Conservation (phyloP, 2,113 vertebrate genomes). For the Lanius ludovicianus region DNA sequence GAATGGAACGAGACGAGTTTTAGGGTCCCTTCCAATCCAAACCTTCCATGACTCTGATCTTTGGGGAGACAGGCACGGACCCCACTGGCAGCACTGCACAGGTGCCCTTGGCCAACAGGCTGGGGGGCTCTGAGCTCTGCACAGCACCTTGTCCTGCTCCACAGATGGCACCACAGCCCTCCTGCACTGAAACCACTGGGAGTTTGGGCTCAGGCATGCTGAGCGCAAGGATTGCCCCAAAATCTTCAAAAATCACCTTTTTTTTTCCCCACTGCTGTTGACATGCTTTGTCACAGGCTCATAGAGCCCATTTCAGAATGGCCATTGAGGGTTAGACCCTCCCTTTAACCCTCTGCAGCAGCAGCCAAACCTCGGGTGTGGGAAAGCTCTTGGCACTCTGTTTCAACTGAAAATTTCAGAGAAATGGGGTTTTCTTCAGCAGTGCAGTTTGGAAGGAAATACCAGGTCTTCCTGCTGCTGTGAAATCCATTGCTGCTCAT, state of each 20-base stretch:
- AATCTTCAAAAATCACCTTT: neutral
- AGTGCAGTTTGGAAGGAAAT: neutral
- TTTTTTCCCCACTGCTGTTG: too few species aligned
- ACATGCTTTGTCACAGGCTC: neutral
- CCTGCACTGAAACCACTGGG: neutral
- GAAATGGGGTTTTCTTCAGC: neutral
- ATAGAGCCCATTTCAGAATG: neutral
- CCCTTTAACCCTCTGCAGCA: neutral
- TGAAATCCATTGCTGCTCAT: fast-evolving
- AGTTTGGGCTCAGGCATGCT: neutral
- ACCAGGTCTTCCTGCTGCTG: neutral
- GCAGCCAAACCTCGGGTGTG: neutral
- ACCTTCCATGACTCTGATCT: neutral
- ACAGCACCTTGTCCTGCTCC: neutral
- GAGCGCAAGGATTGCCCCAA: neutral
- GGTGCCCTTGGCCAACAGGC: neutral
- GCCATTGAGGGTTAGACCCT: neutral
- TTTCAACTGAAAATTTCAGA: neutral
- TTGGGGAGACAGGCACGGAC: neutral
- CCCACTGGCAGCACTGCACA: fast-evolving
- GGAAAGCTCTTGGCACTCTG: neutral
- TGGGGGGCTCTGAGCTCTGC: too few species aligned
- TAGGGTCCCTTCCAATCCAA: neutral
- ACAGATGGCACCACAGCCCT: neutral
- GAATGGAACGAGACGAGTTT: neutral